Percentiles rank a stretch among this genome's conserved stretches.
Conservation (phyloP, 2,888 invertebrate genomes). For the Atrina japonica region DNA sequence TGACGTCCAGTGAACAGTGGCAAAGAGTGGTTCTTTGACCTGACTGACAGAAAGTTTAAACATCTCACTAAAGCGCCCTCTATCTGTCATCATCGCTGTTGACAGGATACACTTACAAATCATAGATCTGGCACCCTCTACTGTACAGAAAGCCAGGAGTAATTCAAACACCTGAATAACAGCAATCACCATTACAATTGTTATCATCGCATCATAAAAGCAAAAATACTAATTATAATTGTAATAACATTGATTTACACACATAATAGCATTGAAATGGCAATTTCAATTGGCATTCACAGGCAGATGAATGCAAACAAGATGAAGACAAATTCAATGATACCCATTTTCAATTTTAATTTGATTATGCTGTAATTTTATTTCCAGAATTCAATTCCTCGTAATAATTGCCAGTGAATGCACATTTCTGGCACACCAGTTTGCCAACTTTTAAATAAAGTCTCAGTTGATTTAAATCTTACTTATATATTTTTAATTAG, state of each 20-base stretch:
- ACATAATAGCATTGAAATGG: background rate
- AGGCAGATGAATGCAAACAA: no score
- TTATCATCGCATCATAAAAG: no score
- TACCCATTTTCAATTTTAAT: no score
- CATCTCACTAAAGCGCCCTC: slow-evolving; percentile 44
- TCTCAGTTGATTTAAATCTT: no score
- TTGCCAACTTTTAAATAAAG: no score
- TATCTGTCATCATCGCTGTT: slow-evolving; percentile 53
- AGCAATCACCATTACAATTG: slow-evolving; percentile 68
- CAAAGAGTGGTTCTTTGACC: slow-evolving; percentile 70
- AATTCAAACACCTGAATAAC: slow-evolving; percentile 78
- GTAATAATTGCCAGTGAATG: no score
- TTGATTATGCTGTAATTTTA: no score
- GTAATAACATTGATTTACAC: background rate
- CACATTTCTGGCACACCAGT: no score
- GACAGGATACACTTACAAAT: slow-evolving; percentile 57
- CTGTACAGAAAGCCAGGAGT: slow-evolving; percentile 77
- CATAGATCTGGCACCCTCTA: slow-evolving; percentile 64
- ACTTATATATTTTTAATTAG: no score
- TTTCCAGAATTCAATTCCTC: no score
- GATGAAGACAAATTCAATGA: no score
- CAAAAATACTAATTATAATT: background rate
- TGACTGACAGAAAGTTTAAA: slow-evolving; percentile 52
- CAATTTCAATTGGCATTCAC: background rate
- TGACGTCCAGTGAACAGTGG: slow-evolving; percentile 73